Conservation (phyloP, 2,113 vertebrate species). For the Muntiacus muntjak region DNA sequence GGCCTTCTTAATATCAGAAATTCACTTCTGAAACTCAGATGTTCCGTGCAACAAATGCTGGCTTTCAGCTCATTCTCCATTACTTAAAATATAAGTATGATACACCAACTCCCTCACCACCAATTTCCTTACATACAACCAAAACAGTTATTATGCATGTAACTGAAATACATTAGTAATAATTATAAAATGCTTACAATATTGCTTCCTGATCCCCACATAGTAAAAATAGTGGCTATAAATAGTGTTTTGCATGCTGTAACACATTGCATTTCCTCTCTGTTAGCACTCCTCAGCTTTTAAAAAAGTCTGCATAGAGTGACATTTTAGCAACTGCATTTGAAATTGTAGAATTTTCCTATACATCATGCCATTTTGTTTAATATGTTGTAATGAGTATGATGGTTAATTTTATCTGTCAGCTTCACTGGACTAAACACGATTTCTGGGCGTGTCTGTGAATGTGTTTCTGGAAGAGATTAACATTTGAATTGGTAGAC, state of each 20-base stretch:
- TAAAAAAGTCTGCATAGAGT: not conserved
- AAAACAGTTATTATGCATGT: not conserved
- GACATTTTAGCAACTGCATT: not conserved
- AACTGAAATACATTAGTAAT: not conserved
- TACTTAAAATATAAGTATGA: not conserved
- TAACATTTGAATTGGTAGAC: not conserved
- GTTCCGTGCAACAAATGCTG: not conserved
- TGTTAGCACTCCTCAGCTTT: not conserved
- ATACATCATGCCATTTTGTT: not conserved
- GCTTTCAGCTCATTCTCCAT: not conserved
- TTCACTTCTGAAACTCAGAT: not conserved
- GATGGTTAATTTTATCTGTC: not conserved
- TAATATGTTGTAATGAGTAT: not conserved
- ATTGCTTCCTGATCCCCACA: not conserved
- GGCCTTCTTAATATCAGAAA: not conserved
- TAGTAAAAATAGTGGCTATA: not conserved
- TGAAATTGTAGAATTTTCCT: constrained; percentile 1
- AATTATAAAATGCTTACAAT: not conserved
- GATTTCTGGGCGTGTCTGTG: not conserved
- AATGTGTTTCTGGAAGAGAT: not conserved
- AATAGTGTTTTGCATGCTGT: not conserved
- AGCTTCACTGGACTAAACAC: not conserved
- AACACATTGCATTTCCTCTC: not conserved
- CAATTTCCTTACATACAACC: not conserved
- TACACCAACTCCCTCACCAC: not conserved